Evolutionary conservation across 2,113 vertebrate genomes (phyloP), one percentile per base, ranked within the genome.

Genomic region (Helogale parvula): DNA sequence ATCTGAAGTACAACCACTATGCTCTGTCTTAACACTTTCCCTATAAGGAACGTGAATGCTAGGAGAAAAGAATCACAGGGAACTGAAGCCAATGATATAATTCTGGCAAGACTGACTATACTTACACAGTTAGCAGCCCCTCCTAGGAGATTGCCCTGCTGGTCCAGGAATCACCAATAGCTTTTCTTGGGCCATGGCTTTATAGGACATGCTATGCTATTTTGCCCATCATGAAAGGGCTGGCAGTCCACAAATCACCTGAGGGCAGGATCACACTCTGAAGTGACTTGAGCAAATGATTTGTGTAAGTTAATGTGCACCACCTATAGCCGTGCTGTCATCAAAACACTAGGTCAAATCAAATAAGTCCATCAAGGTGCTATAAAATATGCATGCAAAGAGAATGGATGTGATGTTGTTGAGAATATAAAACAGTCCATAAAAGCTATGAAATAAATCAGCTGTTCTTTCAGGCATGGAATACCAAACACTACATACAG

Each of bases 351-450:
- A 92, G 97, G 94, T 98, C 97, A 98, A 98, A 98, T 98, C 97
- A 98, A 98, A 96, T 98, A 96, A 95, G 98, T 98, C 96, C 95
- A 98, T 97, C 98, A 98, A 98, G 97, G 89, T 96, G 96, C 97
- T 98, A 97, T 98, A 98, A 98, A 98, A 98, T 98, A 98, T 97
- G 96, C 98, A 98, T 98, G 96, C 92, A 88, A 93, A 97, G 94
- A 97, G 92, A 98, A 98, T 71, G 97, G 96, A 98, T 96, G 97
- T 98, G 98, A 98, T 98, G 97, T 96, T 96, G 97, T 98, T 97
- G 92, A 96, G 98, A 98, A 98, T 98, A 98, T 98, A 98, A 99
- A 98, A 98, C 85, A 98, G 80, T 63, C 92, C 82, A 97, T 98
- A 96, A 98, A 98, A 88, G 92, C 96, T 87, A 96, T 95, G 95